phyloP scores from a whole-genome alignment of 2,888 invertebrate genomes.

The Phaedon cochleariae region DNA sequence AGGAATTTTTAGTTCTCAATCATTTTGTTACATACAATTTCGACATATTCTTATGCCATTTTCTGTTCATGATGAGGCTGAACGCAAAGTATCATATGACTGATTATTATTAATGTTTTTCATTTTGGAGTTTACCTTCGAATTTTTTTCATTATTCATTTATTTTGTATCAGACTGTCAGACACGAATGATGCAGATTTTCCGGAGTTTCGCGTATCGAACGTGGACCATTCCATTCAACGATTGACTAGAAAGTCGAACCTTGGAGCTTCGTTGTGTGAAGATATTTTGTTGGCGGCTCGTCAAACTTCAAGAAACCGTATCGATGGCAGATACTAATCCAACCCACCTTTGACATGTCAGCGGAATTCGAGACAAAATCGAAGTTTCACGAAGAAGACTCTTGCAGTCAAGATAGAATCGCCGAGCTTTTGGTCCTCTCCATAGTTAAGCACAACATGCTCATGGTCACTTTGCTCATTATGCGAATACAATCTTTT shows the following conservation, averaged over 20 bases:
- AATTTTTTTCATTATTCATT: too few species aligned
- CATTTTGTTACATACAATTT: too few species aligned
- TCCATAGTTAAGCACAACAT: not conserved
- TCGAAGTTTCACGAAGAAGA: not conserved
- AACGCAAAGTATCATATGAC: too few species aligned
- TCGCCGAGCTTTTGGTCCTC: not conserved
- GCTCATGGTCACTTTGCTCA: not conserved
- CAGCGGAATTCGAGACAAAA: not conserved
- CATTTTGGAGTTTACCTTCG: too few species aligned
- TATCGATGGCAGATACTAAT: not conserved
- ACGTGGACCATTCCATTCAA: not conserved
- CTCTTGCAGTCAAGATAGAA: not conserved
- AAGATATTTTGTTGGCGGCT: not conserved
- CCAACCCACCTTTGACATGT: not conserved
- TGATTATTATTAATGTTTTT: too few species aligned
- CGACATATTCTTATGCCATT: too few species aligned
- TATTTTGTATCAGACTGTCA: too few species aligned
- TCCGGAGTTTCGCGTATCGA: not conserved
- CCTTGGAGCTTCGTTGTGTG: not conserved
- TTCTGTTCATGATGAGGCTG: too few species aligned
- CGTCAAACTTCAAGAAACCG: constrained; percentile 6
- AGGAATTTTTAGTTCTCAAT: too few species aligned
- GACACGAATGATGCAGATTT: too few species aligned
- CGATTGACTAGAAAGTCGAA: not conserved
- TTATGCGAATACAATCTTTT: not conserved